Evolutionary conservation across 2,888 invertebrate genomes (phyloP), one percentile per base, ranked within the genome.

Genomic region (Branchellion lobata): DNA sequence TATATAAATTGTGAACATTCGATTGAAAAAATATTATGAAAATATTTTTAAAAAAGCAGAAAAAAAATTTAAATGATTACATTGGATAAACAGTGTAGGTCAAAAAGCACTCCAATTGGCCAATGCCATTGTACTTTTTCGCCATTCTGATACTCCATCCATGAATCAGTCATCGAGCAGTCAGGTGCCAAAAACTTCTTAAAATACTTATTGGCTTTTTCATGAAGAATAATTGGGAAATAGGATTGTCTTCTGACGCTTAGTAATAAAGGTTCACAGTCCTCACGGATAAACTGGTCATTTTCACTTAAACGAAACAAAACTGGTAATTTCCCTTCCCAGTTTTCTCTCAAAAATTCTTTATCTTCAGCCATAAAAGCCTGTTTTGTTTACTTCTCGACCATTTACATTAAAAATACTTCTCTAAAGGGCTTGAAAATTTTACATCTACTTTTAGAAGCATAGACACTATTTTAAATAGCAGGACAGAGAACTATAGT

Each of bases 241-340:
- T 97, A 97, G 88, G 94, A 94, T 82, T 95, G 89, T 86, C 96
- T 91, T 65, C 96, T 94, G 29, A 96, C 93, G 93, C 96, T 94
- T 80, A 96, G 90, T 88, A 85, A 87, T 29, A 85, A 83, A 27
- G 94, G 93, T 87, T 96, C 96, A 14, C 96, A 96, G 84, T 93
- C 92, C 86, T 94, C 94, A 69, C 95, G 90, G 85, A 93, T 93
- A 33, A 73, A 47, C 86, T 91, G 92, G 90, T 98, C 96, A 85
- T 95, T 94, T 47, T 92, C 90, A 85, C 94, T 91, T 75, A 98
- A 89, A 84, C 92, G 92, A 88, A 99, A 97, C 88, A 95, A 94
- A 79, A 97, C 92, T 0, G 98, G 96, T 74, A 99, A 90, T 88
- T 94, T 93, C 31, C 95, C 95, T 85, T 96, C 95, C 97, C 97